phyloP scores from a whole-genome alignment of 1,140 invertebrate species.

The Drosophila triauraria region DNA sequence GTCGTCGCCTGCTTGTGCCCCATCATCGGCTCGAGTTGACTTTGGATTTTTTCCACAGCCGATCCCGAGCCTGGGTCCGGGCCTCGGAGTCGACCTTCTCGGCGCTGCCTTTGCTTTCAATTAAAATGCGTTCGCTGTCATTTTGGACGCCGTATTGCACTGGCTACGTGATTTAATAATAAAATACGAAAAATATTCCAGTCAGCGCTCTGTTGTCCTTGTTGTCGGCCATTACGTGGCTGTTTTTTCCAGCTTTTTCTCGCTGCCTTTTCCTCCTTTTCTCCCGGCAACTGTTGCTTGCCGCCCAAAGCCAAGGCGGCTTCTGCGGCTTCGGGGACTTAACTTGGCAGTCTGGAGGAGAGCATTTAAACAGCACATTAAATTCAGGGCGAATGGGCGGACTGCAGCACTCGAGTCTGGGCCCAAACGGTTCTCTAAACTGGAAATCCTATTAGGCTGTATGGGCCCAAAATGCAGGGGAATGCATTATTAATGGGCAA shows the following conservation, averaged over 20 bases:
- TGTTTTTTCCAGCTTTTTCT: slow-evolving; percentile 25
- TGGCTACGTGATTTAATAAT: slow-evolving; percentile 83
- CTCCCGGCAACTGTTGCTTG: slow-evolving; percentile 64
- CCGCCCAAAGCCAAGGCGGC: background rate
- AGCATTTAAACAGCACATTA: slow-evolving; percentile 43
- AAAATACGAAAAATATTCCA: slow-evolving; percentile 77
- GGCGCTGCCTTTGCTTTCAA: slow-evolving; percentile 65
- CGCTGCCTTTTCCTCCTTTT: background rate
- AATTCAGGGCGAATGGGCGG: slow-evolving; percentile 23
- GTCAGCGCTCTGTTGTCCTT: slow-evolving; percentile 74
- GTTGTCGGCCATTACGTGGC: slow-evolving; percentile 74
- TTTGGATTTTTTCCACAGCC: slow-evolving; percentile 22
- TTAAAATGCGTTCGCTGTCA: slow-evolving; percentile 83
- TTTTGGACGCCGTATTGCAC: slow-evolving; percentile 82
- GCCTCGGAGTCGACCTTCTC: slow-evolving; percentile 9
- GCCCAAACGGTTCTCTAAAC: slow-evolving; percentile 12
- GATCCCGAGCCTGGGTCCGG: background rate
- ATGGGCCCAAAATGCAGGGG: slow-evolving; percentile 12
- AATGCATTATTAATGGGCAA: slow-evolving; percentile 42
- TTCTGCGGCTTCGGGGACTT: slow-evolving; percentile 17
- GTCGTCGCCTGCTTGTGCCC: slow-evolving; percentile 31
- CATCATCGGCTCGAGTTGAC: slow-evolving; percentile 47
- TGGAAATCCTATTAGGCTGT: slow-evolving; percentile 37
- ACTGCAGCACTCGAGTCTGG: slow-evolving; percentile 17
- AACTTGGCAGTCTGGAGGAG: slow-evolving; percentile 5